Percentiles rank a stretch among this genome's conserved stretches.
These are phyloP conservation scores for Nemopilema nomurai DNA, from an alignment of 30 jellyfish, hydroid and myxozoan species.

Conservation along the genomic window DNA sequence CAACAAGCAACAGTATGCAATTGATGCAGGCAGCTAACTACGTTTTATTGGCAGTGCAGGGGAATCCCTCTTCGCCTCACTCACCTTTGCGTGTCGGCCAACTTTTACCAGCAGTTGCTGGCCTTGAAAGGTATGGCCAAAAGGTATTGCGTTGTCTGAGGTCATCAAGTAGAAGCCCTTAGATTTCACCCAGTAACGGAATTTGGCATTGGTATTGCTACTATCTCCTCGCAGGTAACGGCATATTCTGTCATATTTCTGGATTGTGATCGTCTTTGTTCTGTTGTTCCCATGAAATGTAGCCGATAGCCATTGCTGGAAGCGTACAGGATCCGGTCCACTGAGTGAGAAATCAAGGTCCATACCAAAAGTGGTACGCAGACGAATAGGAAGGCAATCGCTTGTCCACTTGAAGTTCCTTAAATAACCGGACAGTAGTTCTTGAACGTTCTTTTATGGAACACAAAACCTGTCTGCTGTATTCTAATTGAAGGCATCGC, in stretches of 20 bases:
- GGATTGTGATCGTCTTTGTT: constrained; percentile 76
- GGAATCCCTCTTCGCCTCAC: no score
- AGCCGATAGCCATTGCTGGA: constrained; percentile 70
- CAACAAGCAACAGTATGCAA: no score
- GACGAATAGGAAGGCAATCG: background rate
- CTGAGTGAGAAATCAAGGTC: background rate
- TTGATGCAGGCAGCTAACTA: no score
- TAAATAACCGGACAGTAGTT: background rate
- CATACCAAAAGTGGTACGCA: background rate
- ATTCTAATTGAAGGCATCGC: background rate
- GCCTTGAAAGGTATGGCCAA: constrained; percentile 24
- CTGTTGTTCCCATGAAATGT: constrained; percentile 75
- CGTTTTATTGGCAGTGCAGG: no score
- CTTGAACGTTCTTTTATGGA: background rate
- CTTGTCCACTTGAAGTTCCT: background rate
- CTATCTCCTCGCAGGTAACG: constrained; percentile 64
- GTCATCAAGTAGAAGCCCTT: constrained; percentile 63
- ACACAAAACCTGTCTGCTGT: background rate
- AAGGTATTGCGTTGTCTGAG: background rate
- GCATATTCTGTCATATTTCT: constrained; percentile 74
- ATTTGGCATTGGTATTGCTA: constrained; percentile 70
- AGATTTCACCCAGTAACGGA: constrained; percentile 86
- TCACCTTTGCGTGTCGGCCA: constrained; percentile 4
- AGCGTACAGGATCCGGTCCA: constrained; percentile 49
- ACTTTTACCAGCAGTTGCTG: constrained; percentile 6